Conservation (phyloP, 2,888 invertebrate species). For the Metalampra italica region DNA sequence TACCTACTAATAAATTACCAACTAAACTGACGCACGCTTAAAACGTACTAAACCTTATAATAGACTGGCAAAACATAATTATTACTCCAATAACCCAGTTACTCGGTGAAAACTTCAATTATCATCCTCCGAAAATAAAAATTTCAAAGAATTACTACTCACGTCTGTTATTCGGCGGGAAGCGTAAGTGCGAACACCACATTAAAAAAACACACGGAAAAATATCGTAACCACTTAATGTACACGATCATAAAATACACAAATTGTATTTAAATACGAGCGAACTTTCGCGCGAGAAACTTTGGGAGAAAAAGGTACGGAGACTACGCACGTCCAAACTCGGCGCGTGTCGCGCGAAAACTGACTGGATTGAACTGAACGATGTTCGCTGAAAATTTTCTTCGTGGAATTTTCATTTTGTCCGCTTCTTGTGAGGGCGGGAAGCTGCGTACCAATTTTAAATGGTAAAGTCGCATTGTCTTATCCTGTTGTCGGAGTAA, state of each 20-base stretch:
- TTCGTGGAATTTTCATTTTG: conserved; percentile 44
- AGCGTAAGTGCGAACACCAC: conserved; percentile 24
- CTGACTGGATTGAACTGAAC: too few species aligned
- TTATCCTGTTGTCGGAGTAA: too few species aligned
- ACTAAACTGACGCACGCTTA: background rate
- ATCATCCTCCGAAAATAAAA: conserved; percentile 20
- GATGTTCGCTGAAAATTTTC: conserved; percentile 37
- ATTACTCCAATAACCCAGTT: conserved; percentile 17
- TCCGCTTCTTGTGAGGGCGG: conserved; percentile 43
- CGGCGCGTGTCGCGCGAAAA: conserved; percentile 50
- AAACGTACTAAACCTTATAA: conserved; percentile 1
- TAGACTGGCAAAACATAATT: conserved; percentile 1
- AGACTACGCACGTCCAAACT: conserved; percentile 22
- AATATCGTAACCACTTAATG: conserved; percentile 32
- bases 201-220: conserved; percentile 34
- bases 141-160: conserved; percentile 27
- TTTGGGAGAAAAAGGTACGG: conserved; percentile 26
- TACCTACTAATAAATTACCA: background rate
- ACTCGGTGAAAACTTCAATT: conserved; percentile 19
- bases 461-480: conserved; percentile 35
- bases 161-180: conserved; percentile 25
- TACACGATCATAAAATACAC: conserved; percentile 27
- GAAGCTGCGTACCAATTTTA: conserved; percentile 29
- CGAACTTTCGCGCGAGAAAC: conserved; percentile 56
- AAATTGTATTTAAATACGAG: conserved; percentile 20